Evolutionary conservation across 2,888 invertebrate genomes (phyloP), one percentile per base, ranked within the genome.

Genomic region (Ornithoptera priamus): DNA sequence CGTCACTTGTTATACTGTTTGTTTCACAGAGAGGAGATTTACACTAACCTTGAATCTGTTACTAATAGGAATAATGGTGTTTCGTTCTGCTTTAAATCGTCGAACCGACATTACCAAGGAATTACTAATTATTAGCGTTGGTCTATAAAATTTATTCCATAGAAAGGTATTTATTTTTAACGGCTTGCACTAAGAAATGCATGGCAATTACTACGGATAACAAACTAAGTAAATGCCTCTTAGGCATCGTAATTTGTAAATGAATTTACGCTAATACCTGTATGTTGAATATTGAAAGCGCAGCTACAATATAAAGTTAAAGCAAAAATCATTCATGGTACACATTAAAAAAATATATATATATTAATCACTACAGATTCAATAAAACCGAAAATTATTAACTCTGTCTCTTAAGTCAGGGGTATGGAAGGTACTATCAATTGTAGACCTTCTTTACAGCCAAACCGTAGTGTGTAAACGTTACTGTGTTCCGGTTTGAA

Each of bases 1-100:
- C 85, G 85, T 86, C 85, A 85, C 75, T 75, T 71, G 73, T 72
- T 72, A 73, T 65, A 76, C 68, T 76, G 72, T 74, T 72, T 70
- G 74, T 62, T 72, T 72, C 75, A 73, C 72, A 72, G 59, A 46
- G 50, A 61, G 72, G 74, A 75, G 78, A 79, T 82, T 84, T 81
- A 75, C 77, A 76, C 75, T 72, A 74, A 79, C 77, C 80, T 81
- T 84, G 81, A 72, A 64, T 58, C 56, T 36, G 64, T 71, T 60
- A 71, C 67, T 64, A 56, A 57, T 65, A 58, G 56, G 60, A 67
- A 67, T 67, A 70, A 70, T 70, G 42, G 66, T 67, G 60, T 60
- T 61, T 67, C 60, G 39, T 42, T 63, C 46, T 50, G 39, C 22
- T 22, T 63, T 59, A 60, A 66, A 60, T 67, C 56, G 53, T 39